Conservation (phyloP, 2,797 vertebrate genomes). For the Clarias fuscus region DNA sequence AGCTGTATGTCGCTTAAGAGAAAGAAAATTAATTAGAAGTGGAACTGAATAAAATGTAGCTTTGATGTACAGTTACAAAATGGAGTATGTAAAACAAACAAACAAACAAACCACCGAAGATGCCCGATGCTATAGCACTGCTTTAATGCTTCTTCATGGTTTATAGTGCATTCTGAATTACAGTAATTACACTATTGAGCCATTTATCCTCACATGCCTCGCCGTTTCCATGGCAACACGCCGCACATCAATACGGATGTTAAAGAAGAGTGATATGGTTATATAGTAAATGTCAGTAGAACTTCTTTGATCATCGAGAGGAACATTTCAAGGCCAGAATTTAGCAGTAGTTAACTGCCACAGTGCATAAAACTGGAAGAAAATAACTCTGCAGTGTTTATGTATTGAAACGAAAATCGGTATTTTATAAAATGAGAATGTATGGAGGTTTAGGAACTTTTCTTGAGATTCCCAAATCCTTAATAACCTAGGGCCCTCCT, state of each 20-base stretch:
- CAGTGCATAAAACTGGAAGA: neutral
- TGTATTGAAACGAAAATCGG: neutral
- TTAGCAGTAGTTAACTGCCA: neutral
- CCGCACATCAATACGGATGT: neutral
- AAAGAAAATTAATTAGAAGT: neutral
- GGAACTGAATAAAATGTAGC: no score
- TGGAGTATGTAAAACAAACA: neutral
- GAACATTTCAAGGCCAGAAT: neutral
- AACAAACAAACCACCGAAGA: neutral
- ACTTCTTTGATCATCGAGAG: slow-evolving; percentile 4
- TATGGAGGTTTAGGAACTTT: neutral
- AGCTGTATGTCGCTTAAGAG: neutral
- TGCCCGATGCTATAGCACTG: neutral
- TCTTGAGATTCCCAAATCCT: neutral
- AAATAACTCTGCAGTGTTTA: neutral
- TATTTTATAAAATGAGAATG: neutral
- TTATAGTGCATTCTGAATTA: neutral
- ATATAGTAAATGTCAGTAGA: neutral
- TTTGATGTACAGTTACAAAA: neutral
- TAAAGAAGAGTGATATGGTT: neutral
- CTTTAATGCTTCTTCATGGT: neutral
- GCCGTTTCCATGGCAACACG: neutral
- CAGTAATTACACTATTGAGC: neutral
- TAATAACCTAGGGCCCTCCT: neutral
- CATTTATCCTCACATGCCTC: neutral